Conservation (phyloP, 2,113 vertebrate genomes). For the Burhinus oedicnemus region DNA sequence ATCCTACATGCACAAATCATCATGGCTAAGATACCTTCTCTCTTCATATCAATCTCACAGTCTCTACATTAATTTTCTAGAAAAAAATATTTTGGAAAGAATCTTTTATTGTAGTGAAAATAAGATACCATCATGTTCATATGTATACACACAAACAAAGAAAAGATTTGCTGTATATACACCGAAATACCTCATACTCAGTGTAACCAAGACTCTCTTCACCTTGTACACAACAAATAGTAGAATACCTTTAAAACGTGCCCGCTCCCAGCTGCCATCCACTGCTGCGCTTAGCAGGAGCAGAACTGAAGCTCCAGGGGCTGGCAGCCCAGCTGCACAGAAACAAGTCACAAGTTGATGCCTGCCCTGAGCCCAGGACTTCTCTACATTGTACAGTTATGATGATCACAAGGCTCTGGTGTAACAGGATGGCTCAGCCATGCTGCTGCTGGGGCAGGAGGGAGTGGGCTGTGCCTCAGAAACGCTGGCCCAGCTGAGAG, state of each 20-base stretch:
- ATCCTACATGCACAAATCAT: neutral
- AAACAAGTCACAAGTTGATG: neutral
- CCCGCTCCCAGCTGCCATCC: neutral
- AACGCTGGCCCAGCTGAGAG: neutral
- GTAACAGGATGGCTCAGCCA: accelerated
- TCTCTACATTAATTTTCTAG: neutral
- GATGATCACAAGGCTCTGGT: neutral
- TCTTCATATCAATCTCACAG: neutral
- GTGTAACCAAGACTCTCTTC: neutral
- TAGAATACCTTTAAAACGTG: neutral
- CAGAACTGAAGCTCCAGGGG: neutral
- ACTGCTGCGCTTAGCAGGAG: neutral
- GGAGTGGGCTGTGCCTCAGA: neutral
- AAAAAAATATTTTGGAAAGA: slow-evolving; percentile 5
- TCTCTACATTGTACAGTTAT: neutral
- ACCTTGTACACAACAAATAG: neutral
- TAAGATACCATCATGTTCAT: neutral
- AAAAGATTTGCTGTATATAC: slow-evolving; percentile 3
- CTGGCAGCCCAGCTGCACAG: neutral
- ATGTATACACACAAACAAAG: slow-evolving; percentile 18
- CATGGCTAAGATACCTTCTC: neutral
- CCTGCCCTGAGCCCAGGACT: neutral
- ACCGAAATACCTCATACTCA: slow-evolving; percentile 17
- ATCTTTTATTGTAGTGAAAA: slow-evolving; percentile 68
- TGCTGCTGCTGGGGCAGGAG: neutral